Base-by-base conservation (phyloP, 1,140 invertebrate species). In the Calliopsis andreniformis region DNA sequence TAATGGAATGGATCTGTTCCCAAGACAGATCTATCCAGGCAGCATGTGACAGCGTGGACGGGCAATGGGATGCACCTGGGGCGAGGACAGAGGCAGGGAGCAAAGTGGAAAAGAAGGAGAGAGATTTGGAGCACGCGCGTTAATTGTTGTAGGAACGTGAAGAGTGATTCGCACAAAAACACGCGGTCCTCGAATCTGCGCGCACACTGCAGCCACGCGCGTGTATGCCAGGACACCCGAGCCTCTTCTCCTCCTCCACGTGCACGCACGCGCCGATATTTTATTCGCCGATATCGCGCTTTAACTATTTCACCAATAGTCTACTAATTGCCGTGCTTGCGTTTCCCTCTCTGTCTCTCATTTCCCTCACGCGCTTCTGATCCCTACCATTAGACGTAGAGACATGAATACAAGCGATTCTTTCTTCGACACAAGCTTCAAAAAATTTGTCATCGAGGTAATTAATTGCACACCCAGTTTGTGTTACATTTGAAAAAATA, bases 231-330 rank as follows among this genome's bases (percentile, higher is more conserved):
- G 58, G 35, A 64, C 70, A 64, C 59, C 30, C 70, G 45, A 42
- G 14, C n/a, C 49, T 28, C 53, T 32, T 42, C 16, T 0, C 43
- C n/a, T 32, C 39, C 51, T 56, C 61, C 32, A 28, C 18, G 18
- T 28, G 56, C 56, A 73, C 62, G 62, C 80, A 69, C 83, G 56
- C 79, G 77, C 71, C 87, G 70, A 88, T 89, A 90, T 89, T 88
- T 89, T 88, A 90, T 89, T 89, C 87, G 88, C 75, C 81, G 83
- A 82, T 84, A 83, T 88, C 86, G 88, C 88, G 87, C 87, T 87
- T 86, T 85, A 89, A 89, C 87, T 89, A 87, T 88, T 76, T 64
- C 72, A 76, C 73, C 78, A 87, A 88, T 86, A 88, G 83, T 59
- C 49, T 42, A 32, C 28, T 43, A 18, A 20, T 49, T 39, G 20